Conservation (phyloP, 2,113 vertebrate genomes). For the Oreochromis aureus region DNA sequence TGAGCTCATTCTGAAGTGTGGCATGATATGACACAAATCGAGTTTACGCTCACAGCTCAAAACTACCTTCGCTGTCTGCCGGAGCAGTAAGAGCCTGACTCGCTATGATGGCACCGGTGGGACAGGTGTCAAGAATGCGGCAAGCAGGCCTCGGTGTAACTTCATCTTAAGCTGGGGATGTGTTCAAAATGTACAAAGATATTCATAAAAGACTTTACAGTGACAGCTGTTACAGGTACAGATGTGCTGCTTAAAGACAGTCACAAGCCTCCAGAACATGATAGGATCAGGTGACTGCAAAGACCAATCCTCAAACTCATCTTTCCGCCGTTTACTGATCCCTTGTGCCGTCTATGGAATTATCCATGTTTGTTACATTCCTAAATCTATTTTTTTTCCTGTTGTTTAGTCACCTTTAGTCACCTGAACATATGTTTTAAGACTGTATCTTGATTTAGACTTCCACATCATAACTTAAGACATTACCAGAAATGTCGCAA, state of each 20-base stretch:
- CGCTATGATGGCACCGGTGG: slow-evolving; percentile 1
- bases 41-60: slow-evolving; percentile 25
- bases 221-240: not conserved
- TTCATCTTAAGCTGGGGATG: not conserved
- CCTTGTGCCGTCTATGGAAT: not conserved
- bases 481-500: not conserved
- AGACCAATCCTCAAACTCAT: not conserved
- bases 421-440: not conserved
- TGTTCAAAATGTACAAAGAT: not conserved
- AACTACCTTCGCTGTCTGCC: not conserved
- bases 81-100: slow-evolving; percentile 16
- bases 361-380: not conserved
- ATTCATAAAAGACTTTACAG: not conserved
- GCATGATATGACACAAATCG: slow-evolving; percentile 37
- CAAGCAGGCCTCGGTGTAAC: not conserved
- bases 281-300: not conserved
- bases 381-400: not conserved
- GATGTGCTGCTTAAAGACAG: not conserved
- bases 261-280: not conserved
- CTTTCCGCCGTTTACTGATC: not conserved
- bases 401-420: not conserved
- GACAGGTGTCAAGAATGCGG: slow-evolving; percentile 37
- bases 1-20: slow-evolving; percentile 44
- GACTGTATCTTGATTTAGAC: not conserved
- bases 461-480: not conserved